phyloP scores from a whole-genome alignment of 2,797 vertebrate genomes.

The Phalanger gymnotis region DNA sequence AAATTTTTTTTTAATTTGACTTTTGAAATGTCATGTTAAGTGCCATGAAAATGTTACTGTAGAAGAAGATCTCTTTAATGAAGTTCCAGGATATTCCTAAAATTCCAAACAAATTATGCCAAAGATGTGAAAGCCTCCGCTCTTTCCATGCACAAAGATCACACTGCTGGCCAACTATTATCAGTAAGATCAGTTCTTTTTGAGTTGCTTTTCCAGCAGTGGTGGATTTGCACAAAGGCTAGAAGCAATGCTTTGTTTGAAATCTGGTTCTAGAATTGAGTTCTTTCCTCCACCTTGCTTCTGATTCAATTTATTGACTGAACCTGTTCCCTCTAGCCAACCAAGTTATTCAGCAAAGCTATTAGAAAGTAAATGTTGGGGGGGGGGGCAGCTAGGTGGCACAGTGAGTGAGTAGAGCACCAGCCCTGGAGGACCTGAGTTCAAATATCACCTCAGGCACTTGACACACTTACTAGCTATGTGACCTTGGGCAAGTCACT shows the following conservation, averaged over 20 bases:
- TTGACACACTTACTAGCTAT: too few relatives aligned
- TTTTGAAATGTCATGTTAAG: neutral
- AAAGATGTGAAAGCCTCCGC: neutral
- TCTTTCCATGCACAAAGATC: neutral
- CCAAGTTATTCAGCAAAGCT: neutral
- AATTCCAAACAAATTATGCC: neutral
- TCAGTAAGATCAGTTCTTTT: neutral
- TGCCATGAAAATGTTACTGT: neutral
- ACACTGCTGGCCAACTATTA: neutral
- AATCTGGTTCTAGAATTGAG: neutral
- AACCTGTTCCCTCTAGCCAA: neutral
- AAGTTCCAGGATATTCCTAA: neutral
- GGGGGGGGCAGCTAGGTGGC: too few relatives aligned
- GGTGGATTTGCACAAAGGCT: neutral
- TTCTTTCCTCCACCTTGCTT: neutral
- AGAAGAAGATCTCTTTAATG: neutral
- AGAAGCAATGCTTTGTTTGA: neutral
- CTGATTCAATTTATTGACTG: neutral
- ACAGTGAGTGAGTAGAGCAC: too few relatives aligned
- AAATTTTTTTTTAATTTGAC: neutral
- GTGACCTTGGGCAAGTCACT: too few relatives aligned
- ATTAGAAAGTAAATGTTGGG: neutral
- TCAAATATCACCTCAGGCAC: too few relatives aligned
- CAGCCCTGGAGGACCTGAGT: too few relatives aligned
- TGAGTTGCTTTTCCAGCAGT: neutral